phyloP scores from a whole-genome alignment of 1,140 invertebrate species.

The Lycorma delicatula region DNA sequence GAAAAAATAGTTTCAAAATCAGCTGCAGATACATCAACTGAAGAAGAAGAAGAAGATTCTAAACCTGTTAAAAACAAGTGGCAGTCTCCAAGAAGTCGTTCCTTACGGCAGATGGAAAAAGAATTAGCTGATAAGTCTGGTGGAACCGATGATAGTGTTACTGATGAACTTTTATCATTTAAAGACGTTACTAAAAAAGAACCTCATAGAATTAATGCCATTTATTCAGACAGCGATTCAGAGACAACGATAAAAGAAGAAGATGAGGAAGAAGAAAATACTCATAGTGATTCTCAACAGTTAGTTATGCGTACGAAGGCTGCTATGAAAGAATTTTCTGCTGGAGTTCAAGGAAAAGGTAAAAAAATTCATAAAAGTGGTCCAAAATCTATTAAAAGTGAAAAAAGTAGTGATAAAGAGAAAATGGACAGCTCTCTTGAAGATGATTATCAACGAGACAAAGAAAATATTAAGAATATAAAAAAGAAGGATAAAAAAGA shows the following conservation, averaged over 20 bases:
- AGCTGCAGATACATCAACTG: conserved; percentile 27
- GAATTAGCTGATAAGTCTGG: conserved; percentile 40
- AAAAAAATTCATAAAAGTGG: conserved; percentile 35
- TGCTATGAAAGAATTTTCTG: conserved; percentile 69
- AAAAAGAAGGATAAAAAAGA: conserved; percentile 43
- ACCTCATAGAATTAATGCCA: conserved; percentile 43
- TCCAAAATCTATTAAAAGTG: conserved; percentile 16
- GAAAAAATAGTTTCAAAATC: conserved; percentile 19
- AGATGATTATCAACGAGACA: conserved; percentile 38
- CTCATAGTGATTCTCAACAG: conserved; percentile 37
- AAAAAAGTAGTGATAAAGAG: conserved; percentile 40
- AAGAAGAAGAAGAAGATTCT: conserved; percentile 25
- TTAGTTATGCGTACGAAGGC: conserved; percentile 63
- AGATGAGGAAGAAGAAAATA: conserved; percentile 35
- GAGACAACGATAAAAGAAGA: conserved; percentile 40
- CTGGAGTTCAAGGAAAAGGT: conserved; percentile 27
- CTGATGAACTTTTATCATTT: conserved; percentile 48
- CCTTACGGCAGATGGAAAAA: conserved; percentile 58
- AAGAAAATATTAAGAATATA: conserved; percentile 45
- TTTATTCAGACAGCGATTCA: conserved; percentile 64
- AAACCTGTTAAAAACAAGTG: conserved; percentile 39
- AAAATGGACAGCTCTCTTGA: conserved; percentile 36
- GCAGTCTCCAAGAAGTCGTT: conserved; percentile 42
- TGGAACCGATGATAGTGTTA: conserved; percentile 56
- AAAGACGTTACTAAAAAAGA: conserved; percentile 38